phyloP scores from a whole-genome alignment of 2,888 invertebrate species.

The Sisyra nigra region DNA sequence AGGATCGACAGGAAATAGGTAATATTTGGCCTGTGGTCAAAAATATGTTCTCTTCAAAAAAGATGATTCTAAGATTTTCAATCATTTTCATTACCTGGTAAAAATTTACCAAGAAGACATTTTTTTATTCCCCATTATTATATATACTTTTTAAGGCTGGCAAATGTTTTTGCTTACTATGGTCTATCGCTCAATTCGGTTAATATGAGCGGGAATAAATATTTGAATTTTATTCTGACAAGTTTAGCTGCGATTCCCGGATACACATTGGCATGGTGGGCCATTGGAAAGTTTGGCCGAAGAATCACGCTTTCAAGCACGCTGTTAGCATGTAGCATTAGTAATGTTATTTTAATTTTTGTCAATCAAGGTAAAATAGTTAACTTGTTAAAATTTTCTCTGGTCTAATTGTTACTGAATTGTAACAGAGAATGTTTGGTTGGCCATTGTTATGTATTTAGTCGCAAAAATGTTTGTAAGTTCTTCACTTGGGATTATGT shows the following conservation, averaged over 20 bases:
- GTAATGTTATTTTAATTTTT: conserved; percentile 36
- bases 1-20: conserved; percentile 9
- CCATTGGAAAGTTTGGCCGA: conserved; percentile 33
- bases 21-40: conserved; percentile 27
- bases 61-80: conserved; percentile 28
- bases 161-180: conserved; percentile 51
- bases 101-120: too few species aligned
- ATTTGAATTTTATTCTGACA: conserved; percentile 46
- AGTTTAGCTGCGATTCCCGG: conserved; percentile 43
- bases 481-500: conserved; percentile 43
- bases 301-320: conserved; percentile 33
- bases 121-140: conserved; percentile 11
- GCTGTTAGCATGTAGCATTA: conserved; percentile 32
- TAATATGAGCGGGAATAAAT: conserved; percentile 47
- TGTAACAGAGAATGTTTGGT: background rate
- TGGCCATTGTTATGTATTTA: conserved; percentile 33
- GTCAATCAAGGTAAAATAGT: conserved; percentile 31
- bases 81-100: conserved; percentile 34
- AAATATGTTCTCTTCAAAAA: conserved; percentile 28
- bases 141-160: conserved; percentile 27
- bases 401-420: too few species aligned
- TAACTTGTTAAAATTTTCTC: too few species aligned
- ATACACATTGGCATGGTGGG: conserved; percentile 34
- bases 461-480: conserved; percentile 47
- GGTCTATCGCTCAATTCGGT: conserved; percentile 50